These are phyloP conservation scores for Leptura quadrifasciata DNA, from an alignment of 2,888 invertebrate species.

Conservation along the genomic window DNA sequence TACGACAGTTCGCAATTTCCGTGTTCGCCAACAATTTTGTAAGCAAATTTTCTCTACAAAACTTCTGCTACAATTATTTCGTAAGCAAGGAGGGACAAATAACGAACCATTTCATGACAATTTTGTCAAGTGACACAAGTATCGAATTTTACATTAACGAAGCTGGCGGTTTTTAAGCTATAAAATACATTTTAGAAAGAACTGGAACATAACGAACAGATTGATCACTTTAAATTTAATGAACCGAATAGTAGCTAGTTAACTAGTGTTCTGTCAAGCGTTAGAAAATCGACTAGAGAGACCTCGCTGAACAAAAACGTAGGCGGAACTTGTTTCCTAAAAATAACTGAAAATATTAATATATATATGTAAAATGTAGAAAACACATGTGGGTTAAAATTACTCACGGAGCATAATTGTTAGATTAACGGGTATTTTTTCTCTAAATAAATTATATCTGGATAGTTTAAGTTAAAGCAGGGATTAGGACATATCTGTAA, in stretches of 20 bases:
- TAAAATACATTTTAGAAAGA: background rate
- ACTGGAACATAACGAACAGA: background rate
- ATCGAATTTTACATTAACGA: background rate
- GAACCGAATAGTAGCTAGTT: slow-evolving; percentile 12
- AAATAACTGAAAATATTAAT: slow-evolving; percentile 18
- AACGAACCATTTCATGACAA: too few species aligned
- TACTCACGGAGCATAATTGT: background rate
- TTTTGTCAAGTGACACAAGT: too few species aligned
- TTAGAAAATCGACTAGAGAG: background rate
- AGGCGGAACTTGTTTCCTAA: slow-evolving; percentile 2
- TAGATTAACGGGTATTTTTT: background rate
- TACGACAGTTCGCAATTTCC: too few species aligned
- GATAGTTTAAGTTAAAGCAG: background rate
- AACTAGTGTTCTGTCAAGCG: background rate
- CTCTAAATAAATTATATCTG: background rate
- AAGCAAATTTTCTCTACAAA: too few species aligned
- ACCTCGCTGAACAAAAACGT: slow-evolving; percentile 1
- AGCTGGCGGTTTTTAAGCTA: background rate
- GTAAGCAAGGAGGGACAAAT: too few species aligned
- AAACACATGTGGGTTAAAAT: background rate
- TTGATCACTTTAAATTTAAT: background rate
- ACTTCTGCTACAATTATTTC: too few species aligned
- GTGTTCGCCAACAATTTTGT: too few species aligned
- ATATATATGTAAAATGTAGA: background rate
- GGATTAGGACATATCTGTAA: background rate